These are phyloP conservation scores for Plodia interpunctella DNA, from an alignment of 1,140 invertebrate species.

Conservation along the genomic window DNA sequence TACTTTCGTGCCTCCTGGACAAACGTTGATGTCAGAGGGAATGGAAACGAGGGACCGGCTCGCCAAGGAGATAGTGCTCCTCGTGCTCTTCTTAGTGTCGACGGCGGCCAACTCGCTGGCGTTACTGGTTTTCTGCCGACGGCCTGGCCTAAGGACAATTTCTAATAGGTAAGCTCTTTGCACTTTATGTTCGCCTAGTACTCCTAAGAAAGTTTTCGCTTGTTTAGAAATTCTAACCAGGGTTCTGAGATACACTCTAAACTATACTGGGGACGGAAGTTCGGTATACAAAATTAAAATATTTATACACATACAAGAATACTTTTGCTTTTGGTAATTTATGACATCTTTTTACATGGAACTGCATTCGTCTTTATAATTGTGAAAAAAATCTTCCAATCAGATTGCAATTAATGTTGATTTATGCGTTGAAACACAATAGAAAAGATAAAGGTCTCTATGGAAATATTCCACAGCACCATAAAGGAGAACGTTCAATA, in stretches of 20 bases:
- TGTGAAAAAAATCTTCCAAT: too few relatives aligned
- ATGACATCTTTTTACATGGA: too few relatives aligned
- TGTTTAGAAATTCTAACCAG: background rate
- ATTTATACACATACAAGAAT: too few relatives aligned
- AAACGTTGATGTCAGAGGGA: constrained; percentile 66
- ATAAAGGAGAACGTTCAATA: background rate
- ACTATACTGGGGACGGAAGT: too few relatives aligned
- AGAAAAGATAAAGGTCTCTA: background rate
- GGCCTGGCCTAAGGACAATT: constrained; percentile 71
- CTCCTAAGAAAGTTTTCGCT: background rate
- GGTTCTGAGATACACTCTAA: too few relatives aligned
- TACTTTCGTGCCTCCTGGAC: constrained; percentile 60
- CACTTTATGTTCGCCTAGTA: constrained; percentile 12
- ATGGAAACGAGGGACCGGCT: constrained; percentile 65
- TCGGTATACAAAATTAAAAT: too few relatives aligned
- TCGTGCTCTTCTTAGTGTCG: constrained; percentile 64
- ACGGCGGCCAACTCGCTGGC: constrained; percentile 69
- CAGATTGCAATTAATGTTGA: background rate
- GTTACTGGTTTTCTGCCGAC: constrained; percentile 67
- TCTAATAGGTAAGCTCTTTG: constrained; percentile 67
- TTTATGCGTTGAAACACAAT: background rate
- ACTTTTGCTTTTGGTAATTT: too few relatives aligned
- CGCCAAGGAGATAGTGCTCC: constrained; percentile 64
- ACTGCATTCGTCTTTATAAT: background rate
- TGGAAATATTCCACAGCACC: constrained; percentile 1